Conservation (phyloP, 2,797 vertebrate species). For the Malacoctenus gilli region DNA sequence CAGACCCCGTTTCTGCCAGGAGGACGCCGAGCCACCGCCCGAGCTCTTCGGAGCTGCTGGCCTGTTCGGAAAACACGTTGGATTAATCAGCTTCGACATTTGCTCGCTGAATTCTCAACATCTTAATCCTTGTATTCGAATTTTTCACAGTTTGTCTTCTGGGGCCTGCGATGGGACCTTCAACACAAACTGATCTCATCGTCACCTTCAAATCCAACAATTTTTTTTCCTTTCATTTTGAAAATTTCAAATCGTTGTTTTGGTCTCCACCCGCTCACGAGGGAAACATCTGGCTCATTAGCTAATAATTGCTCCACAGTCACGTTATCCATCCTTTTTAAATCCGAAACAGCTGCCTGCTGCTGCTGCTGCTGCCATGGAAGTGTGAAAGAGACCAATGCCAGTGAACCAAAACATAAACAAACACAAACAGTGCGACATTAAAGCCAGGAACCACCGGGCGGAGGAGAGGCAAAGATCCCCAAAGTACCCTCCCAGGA, state of each 20-base stretch:
- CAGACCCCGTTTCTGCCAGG: conserved; percentile 89
- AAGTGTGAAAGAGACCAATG: neutral
- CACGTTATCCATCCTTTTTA: conserved; percentile 13
- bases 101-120: no score
- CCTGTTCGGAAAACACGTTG: conserved; percentile 71
- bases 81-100: neutral
- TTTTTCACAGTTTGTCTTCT: no score
- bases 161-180: no score
- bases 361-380: neutral
- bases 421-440: neutral
- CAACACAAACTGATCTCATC: neutral
- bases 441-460: no score
- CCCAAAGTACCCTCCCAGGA: no score
- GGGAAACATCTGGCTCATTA: conserved; percentile 9
- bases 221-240: no score
- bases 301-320: conserved; percentile 1
- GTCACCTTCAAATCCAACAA: neutral
- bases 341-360: conserved; percentile 12
- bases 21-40: conserved; percentile 96
- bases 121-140: no score
- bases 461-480: no score
- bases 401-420: conserved; percentile 3
- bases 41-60: conserved; percentile 91
- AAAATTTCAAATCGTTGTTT: no score
- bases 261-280: conserved; percentile 1